Conservation (phyloP, 2,888 invertebrate species). For the Meteorus colon region DNA sequence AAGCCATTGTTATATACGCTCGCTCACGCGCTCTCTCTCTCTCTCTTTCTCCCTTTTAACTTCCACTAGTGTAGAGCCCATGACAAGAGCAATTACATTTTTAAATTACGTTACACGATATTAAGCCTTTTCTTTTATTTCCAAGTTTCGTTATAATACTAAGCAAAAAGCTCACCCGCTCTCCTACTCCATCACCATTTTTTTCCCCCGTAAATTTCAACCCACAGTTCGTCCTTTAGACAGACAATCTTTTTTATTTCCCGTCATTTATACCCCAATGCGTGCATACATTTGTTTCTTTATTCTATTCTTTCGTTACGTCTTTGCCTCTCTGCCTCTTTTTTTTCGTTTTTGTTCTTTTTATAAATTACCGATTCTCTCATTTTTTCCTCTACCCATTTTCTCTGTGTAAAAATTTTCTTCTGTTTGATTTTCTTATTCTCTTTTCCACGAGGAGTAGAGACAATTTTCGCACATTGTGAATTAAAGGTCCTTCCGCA, state of each 20-base stretch:
- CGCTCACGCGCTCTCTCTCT: slow-evolving; percentile 48
- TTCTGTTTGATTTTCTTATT: not conserved
- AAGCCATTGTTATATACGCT: slow-evolving; percentile 40
- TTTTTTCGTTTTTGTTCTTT: not conserved
- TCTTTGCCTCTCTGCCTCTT: not conserved
- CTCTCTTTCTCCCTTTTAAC: slow-evolving; percentile 26
- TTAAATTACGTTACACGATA: slow-evolving; percentile 72
- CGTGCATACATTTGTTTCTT: slow-evolving; percentile 28
- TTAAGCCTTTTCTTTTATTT: slow-evolving; percentile 65
- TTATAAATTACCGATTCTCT: not conserved
- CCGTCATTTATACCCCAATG: not conserved
- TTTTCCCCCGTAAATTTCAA: slow-evolving; percentile 23
- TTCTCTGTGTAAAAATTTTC: not conserved
- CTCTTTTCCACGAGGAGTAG: not conserved
- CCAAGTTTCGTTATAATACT: slow-evolving; percentile 3
- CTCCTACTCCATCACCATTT: slow-evolving; percentile 30
- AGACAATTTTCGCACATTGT: not conserved
- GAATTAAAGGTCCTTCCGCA: not conserved
- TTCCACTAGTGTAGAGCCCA: slow-evolving; percentile 59
- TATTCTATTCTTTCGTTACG: not conserved
- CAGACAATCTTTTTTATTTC: slow-evolving; percentile 30
- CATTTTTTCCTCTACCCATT: not conserved
- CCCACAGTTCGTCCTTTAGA: slow-evolving; percentile 21
- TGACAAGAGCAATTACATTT: slow-evolving; percentile 72
- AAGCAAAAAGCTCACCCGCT: slow-evolving; percentile 17